Evolutionary conservation across 2,113 vertebrate genomes (phyloP).

Genomic region (Psilopogon haemacephalus): DNA sequence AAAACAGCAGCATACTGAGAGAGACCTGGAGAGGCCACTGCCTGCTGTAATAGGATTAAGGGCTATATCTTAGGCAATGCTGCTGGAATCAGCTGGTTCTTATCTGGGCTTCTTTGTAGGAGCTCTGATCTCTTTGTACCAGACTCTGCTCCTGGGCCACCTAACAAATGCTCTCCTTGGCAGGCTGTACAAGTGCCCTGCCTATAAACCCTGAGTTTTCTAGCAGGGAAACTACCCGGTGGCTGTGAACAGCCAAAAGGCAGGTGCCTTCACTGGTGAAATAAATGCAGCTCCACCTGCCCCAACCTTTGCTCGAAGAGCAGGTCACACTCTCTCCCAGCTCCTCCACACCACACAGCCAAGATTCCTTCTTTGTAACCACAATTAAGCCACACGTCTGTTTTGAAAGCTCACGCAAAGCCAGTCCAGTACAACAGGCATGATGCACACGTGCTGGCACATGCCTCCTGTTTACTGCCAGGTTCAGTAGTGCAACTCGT

Average conservation of each 20-base stretch:
- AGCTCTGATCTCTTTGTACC: constrained; percentile 24
- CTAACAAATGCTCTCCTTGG: constrained; percentile 31
- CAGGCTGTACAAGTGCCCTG: neutral
- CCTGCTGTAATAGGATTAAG: constrained; percentile 42
- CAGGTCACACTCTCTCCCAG: neutral
- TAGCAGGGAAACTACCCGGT: neutral
- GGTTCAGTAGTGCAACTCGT: neutral
- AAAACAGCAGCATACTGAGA: constrained; percentile 7
- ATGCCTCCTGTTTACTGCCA: constrained; percentile 33
- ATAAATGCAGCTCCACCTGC: neutral
- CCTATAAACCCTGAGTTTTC: constrained; percentile 18
- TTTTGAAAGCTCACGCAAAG: constrained; percentile 47
- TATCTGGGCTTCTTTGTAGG: constrained; percentile 51
- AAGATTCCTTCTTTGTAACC: neutral
- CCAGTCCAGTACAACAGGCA: neutral
- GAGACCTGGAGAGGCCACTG: neutral
- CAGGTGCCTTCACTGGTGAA: constrained; percentile 14
- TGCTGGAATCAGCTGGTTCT: constrained; percentile 58
- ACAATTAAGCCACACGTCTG: constrained; percentile 23
- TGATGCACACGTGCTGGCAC: constrained; percentile 7
- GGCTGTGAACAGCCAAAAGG: neutral
- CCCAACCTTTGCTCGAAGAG: neutral
- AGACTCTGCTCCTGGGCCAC: constrained; percentile 28
- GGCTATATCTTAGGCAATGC: constrained; percentile 37
- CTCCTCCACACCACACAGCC: neutral